Conservation (phyloP, 2,888 invertebrate species). For the Polyommatus icarus region DNA sequence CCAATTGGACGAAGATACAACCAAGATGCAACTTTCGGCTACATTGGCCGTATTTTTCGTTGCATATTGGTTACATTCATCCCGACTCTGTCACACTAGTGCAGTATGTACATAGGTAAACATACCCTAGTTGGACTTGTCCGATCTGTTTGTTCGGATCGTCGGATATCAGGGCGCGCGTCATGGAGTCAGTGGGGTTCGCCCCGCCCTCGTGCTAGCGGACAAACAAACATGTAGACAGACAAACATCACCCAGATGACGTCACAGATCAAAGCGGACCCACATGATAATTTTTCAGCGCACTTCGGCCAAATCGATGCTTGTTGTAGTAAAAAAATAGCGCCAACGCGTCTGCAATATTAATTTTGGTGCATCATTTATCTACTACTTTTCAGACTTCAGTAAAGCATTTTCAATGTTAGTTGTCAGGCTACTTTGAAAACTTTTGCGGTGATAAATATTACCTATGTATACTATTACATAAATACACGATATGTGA, state of each 20-base stretch:
- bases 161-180: constrained; percentile 96
- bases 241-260: constrained; percentile 66
- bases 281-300: constrained; percentile 45
- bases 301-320: constrained; percentile 50
- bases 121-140: constrained; percentile 97
- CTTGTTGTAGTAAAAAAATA: constrained; percentile 79
- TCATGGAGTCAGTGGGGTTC: constrained; percentile 96
- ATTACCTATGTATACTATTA: constrained; percentile 32
- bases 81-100: constrained; percentile 56
- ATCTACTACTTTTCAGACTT: constrained; percentile 43
- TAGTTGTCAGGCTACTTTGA: constrained; percentile 63
- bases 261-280: constrained; percentile 56
- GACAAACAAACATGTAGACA: constrained; percentile 81
- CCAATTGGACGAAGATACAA: constrained; percentile 33
- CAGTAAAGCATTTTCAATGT: constrained; percentile 62
- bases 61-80: constrained; percentile 41
- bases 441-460: constrained; percentile 45
- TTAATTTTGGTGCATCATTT: constrained; percentile 53
- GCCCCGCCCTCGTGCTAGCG: constrained; percentile 95
- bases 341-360: constrained; percentile 61
- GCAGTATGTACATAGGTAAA: constrained; percentile 80
- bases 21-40: constrained; percentile 35
- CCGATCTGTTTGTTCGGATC: constrained; percentile 94
- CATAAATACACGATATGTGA: constrained; percentile 39
- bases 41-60: constrained; percentile 15